Conservation (phyloP, 2,797 vertebrate genomes). For the Periparus ater region DNA sequence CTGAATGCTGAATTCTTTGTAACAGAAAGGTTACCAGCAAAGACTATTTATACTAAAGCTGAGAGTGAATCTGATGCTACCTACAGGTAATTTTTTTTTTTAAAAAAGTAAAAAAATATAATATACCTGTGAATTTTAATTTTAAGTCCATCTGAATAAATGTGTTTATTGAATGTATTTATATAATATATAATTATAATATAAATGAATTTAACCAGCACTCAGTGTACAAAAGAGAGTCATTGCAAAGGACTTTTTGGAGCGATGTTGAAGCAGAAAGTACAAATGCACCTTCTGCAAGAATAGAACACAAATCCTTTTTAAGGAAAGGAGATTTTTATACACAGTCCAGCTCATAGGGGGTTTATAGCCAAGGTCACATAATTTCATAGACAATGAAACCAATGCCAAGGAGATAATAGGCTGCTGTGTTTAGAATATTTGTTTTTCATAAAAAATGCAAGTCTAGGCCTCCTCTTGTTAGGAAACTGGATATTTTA, state of each 20-base stretch:
- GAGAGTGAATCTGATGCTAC: background rate
- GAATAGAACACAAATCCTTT: background rate
- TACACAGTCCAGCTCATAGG: background rate
- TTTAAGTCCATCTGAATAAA: background rate
- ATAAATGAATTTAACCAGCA: background rate
- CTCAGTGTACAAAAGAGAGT: background rate
- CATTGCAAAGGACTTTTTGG: background rate
- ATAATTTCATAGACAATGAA: slow-evolving; percentile 32
- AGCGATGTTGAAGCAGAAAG: background rate
- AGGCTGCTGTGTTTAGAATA: background rate
- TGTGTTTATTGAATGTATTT: too few species aligned
- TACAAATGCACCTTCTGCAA: background rate
- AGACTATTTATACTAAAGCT: background rate
- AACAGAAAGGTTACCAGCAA: slow-evolving; percentile 52
- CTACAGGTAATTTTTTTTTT: background rate
- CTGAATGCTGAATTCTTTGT: slow-evolving; percentile 31
- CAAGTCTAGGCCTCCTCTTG: background rate
- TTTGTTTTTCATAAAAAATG: slow-evolving; percentile 25
- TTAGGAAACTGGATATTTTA: background rate
- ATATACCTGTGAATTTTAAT: background rate
- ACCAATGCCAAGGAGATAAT: background rate
- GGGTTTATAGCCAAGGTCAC: slow-evolving; percentile 34
- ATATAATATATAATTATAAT: too few species aligned
- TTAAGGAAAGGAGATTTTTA: background rate
- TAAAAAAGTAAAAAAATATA: background rate